Percentiles rank a stretch among this genome's conserved stretches.
Conservation (phyloP, 2,113 vertebrate genomes). For the Elgaria multicarinata region DNA sequence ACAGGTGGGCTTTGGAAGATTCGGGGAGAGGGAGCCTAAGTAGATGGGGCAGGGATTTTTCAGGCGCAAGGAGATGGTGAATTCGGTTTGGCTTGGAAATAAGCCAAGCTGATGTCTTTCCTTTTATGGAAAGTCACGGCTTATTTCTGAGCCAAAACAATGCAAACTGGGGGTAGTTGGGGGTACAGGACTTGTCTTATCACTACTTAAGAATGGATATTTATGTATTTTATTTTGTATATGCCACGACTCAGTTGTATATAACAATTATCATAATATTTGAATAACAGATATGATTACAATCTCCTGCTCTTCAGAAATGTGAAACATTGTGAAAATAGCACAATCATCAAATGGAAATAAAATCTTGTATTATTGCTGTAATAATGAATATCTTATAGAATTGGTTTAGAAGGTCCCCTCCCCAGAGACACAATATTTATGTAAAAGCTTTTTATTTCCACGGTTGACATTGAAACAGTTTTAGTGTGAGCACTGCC, state of each 20-base stretch:
- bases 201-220: not conserved
- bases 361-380: not conserved
- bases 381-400: not conserved
- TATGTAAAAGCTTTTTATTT: not conserved
- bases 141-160: not conserved
- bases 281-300: too few species aligned
- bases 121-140: not conserved
- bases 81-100: not conserved
- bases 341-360: not conserved
- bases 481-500: not conserved
- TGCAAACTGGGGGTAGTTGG: not conserved
- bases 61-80: not conserved
- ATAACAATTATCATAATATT: too few species aligned
- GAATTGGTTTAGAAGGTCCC: not conserved
- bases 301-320: not conserved
- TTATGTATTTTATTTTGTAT: too few species aligned
- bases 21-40: not conserved
- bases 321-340: not conserved
- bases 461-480: not conserved
- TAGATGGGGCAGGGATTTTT: not conserved
- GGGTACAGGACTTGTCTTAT: not conserved
- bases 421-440: rapidly evolving
- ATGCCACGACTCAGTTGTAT: too few species aligned
- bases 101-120: not conserved
- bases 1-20: not conserved